Conservation (phyloP, 2,888 invertebrate species). For the Conchocele bisecta region DNA sequence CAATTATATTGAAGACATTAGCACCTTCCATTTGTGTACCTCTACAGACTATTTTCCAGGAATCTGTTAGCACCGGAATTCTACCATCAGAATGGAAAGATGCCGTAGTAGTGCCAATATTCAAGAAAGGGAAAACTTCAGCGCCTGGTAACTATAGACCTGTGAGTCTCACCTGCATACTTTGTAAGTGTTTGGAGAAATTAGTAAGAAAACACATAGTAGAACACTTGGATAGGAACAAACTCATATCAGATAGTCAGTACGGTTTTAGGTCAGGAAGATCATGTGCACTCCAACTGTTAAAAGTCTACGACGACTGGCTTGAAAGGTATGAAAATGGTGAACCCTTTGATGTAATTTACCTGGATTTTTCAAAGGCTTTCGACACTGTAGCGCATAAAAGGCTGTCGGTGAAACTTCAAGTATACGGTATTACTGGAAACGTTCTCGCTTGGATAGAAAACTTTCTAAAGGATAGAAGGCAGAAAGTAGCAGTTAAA, state of each 20-base stretch:
- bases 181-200: background rate
- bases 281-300: background rate
- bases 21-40: background rate
- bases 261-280: background rate
- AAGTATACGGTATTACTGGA: background rate
- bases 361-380: background rate
- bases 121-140: background rate
- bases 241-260: background rate
- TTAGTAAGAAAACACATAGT: background rate
- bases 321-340: background rate
- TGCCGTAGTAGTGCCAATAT: background rate
- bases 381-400: background rate
- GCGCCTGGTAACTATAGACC: constrained; percentile 8
- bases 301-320: constrained; percentile 3
- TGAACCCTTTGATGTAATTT: constrained; percentile 1
- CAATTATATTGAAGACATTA: constrained; percentile 2
- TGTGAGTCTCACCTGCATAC: background rate
- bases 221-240: background rate
- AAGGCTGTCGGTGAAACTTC: background rate
- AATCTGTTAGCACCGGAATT: too few species aligned
- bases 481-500: background rate
- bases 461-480: background rate
- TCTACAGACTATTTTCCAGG: background rate
- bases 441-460: background rate
- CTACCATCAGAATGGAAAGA: background rate